A percentile compares a stretch with the other conserved stretches of the same genome.
Conservation (phyloP, 2,797 vertebrate species). For the Sebastes iracundus region DNA sequence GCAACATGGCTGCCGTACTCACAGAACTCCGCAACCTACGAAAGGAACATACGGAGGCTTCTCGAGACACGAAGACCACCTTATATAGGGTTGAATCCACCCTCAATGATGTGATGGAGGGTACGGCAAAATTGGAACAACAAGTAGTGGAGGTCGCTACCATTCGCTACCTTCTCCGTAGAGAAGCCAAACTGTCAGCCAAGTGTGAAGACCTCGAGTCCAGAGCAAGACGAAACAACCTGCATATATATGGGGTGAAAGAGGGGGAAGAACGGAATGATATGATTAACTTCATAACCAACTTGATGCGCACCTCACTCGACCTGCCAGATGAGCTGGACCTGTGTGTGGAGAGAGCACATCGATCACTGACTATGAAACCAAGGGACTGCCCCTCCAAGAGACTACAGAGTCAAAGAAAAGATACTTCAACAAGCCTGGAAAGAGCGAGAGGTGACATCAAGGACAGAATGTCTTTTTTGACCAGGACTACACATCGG, state of each 20-base stretch:
- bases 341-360: background rate
- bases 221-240: background rate
- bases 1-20: background rate
- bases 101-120: background rate
- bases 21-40: background rate
- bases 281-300: background rate
- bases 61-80: background rate
- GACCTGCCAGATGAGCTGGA: background rate
- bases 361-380: background rate
- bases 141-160: background rate
- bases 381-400: background rate
- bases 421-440: background rate
- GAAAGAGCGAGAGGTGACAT: background rate
- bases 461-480: constrained; percentile 6
- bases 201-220: constrained; percentile 2
- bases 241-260: background rate
- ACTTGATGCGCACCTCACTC: background rate
- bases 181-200: background rate
- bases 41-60: background rate
- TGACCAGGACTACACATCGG: background rate
- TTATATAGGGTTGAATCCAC: background rate
- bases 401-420: constrained; percentile 13
- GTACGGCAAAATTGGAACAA: background rate
- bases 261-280: background rate
- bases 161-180: background rate